Evolutionary conservation across 2,113 vertebrate genomes (phyloP), one percentile per base, ranked within the genome.

Genomic region (Ornithorhynchus anatinus): DNA sequence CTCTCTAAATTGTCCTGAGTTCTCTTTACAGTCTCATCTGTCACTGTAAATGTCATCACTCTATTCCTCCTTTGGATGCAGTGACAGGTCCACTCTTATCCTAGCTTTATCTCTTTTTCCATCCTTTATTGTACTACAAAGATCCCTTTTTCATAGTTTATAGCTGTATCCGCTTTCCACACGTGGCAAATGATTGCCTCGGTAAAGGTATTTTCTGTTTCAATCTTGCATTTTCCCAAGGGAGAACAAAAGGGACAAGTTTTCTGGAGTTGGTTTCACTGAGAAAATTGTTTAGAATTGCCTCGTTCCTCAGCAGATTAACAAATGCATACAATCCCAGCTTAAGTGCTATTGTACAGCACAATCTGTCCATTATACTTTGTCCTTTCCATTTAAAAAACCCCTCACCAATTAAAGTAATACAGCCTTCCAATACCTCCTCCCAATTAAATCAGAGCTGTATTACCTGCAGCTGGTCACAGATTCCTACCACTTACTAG

Each of bases 341-440:
- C 89, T 95, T 98, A 96, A 98, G 96, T 97, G 96, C 96, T 94
- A 97, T 98, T 99, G 97, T 99, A 94, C 88, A 53, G 93, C 93
- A 96, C 97, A 97, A 98, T 99, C 97, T 99, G 95, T 95, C 96
- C 95, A 98, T 98, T 99, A 98, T 98, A 96, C 96, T 97, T 97
- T 95, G 96, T 99, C 95, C 97, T 95, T 95, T 95, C 94, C 95
- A 96, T 97, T 98, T 97, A 96, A 94, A 95, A 95, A 92, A 73
- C 93, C 92, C 93, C 96, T 94, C 91, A 94, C 95, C 97, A 98
- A 99, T 98, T 99, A 98, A 99, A 99, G 95, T 96, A 96, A 98
- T 97, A 97, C 96, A 96, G 96, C 93, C 94, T 94, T 95, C 96
- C 95, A 96, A 95, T 99, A 99, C 96, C 97, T 98, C 96, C 95